phyloP scores from a whole-genome alignment of 2,888 invertebrate species.

The Tachystola acroxantha region DNA sequence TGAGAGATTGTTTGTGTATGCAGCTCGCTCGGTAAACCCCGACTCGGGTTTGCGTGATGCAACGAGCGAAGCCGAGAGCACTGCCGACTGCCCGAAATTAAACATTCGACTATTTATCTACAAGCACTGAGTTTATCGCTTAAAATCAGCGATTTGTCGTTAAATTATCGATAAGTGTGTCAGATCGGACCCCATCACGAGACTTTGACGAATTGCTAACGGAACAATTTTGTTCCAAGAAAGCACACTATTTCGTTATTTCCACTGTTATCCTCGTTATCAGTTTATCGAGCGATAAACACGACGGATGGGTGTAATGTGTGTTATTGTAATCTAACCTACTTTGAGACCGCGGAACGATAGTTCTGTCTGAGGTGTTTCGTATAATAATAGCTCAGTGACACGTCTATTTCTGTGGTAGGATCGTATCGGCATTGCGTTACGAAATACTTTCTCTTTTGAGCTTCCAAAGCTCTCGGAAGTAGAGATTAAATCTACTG shows the following conservation, averaged over 20 bases:
- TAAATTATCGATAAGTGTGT: too few relatives aligned
- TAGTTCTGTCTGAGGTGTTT: constrained; percentile 8
- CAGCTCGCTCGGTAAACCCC: constrained; percentile 26
- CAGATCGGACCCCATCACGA: constrained; percentile 3
- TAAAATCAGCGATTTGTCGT: too few relatives aligned
- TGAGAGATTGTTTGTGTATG: constrained; percentile 59
- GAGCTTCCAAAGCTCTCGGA: too few relatives aligned
- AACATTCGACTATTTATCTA: constrained; percentile 52
- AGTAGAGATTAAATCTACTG: too few relatives aligned
- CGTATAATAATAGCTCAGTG: constrained; percentile 52
- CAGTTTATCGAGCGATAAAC: constrained; percentile 43
- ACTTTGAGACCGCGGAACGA: constrained; percentile 30
- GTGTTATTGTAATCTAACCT: constrained; percentile 51
- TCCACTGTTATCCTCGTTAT: constrained; percentile 35
- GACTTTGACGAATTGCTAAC: constrained; percentile 5
- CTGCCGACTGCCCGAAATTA: constrained; percentile 48
- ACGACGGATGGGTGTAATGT: constrained; percentile 10
- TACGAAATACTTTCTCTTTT: constrained; percentile 6
- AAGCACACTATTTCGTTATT: constrained; percentile 19
- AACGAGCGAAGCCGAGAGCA: constrained; percentile 16
- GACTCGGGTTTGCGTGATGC: constrained; percentile 50
- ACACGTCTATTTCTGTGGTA: constrained; percentile 45
- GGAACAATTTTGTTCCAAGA: constrained; percentile 27
- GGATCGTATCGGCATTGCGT: background rate
- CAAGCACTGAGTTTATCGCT: constrained; percentile 29